Conservation (phyloP, 2,888 invertebrate species). For the Pyrrhosoma nymphula region DNA sequence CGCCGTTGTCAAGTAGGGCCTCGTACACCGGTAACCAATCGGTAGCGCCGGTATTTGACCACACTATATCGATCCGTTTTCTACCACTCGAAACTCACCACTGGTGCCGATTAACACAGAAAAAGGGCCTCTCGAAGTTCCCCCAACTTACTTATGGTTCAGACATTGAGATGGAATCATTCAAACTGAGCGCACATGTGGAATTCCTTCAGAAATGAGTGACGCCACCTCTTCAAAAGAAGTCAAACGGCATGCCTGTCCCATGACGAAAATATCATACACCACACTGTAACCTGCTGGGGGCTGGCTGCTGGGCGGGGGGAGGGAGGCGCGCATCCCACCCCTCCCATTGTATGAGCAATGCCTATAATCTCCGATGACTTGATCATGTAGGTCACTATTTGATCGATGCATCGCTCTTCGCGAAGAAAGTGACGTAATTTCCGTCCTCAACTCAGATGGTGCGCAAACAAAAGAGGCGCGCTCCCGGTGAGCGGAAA, state of each 20-base stretch:
- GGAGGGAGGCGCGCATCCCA: no score
- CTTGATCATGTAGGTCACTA: not conserved
- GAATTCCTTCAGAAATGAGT: not conserved
- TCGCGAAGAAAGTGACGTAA: not conserved
- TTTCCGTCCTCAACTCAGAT: not conserved
- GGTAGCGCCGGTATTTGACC: no score
- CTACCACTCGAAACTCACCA: no score
- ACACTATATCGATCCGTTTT: no score
- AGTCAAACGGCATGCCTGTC: not conserved
- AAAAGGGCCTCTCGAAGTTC: no score
- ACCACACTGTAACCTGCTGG: not conserved
- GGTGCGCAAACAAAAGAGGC: not conserved
- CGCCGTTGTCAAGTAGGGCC: no score
- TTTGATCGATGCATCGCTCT: not conserved
- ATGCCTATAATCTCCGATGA: constrained; percentile 7
- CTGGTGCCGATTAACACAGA: no score
- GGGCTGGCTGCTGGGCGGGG: no score
- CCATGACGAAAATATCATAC: not conserved
- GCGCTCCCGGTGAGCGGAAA: not conserved
- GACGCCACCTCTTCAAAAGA: not conserved
- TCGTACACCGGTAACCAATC: no score
- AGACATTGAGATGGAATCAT: no score
- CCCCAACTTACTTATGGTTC: no score
- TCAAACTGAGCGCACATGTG: no score
- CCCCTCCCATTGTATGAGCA: not conserved